Evolutionary conservation across 1,140 invertebrate species (phyloP).

Genomic region (Conopomorpha cramerella): DNA sequence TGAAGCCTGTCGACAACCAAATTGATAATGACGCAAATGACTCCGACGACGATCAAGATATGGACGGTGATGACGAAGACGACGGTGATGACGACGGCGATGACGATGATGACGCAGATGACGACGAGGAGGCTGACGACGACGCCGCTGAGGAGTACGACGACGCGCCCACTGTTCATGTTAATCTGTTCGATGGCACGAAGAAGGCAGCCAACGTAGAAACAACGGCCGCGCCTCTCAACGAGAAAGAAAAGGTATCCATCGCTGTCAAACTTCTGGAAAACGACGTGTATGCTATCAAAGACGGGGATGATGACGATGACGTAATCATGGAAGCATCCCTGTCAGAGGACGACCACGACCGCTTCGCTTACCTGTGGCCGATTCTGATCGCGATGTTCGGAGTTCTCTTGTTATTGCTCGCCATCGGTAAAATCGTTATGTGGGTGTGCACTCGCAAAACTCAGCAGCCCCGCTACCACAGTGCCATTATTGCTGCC

Average conservation of each 20-base stretch:
- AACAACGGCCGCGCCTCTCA: slow-evolving; percentile 15
- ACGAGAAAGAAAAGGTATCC: slow-evolving; percentile 39
- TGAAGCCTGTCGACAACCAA: slow-evolving; percentile 14
- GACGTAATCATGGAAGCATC: slow-evolving; percentile 43
- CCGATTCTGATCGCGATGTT: slow-evolving; percentile 51
- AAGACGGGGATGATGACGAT: slow-evolving; percentile 32
- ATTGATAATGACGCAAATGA: too few species aligned
- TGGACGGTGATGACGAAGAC: slow-evolving; percentile 23
- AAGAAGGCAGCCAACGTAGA: slow-evolving; percentile 13
- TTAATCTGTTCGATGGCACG: too few species aligned
- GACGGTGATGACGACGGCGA: slow-evolving; percentile 19
- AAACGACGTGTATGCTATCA: slow-evolving; percentile 30
- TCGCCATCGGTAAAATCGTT: slow-evolving; percentile 54
- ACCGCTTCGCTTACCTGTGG: slow-evolving; percentile 51
- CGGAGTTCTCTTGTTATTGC: slow-evolving; percentile 46
- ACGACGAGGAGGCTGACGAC: slow-evolving; percentile 32
- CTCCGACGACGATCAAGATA: slow-evolving; percentile 6
- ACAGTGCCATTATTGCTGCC: slow-evolving; percentile 26
- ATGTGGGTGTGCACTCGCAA: slow-evolving; percentile 50
- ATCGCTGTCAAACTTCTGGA: slow-evolving; percentile 40
- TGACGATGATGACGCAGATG: slow-evolving; percentile 17
- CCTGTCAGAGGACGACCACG: slow-evolving; percentile 40
- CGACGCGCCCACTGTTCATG: too few species aligned
- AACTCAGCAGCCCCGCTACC: slow-evolving; percentile 59
- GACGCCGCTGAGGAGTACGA: slow-evolving; percentile 27